Base-by-base conservation (phyloP, 2,888 invertebrate species). In the Bombyx huttoni region DNA sequence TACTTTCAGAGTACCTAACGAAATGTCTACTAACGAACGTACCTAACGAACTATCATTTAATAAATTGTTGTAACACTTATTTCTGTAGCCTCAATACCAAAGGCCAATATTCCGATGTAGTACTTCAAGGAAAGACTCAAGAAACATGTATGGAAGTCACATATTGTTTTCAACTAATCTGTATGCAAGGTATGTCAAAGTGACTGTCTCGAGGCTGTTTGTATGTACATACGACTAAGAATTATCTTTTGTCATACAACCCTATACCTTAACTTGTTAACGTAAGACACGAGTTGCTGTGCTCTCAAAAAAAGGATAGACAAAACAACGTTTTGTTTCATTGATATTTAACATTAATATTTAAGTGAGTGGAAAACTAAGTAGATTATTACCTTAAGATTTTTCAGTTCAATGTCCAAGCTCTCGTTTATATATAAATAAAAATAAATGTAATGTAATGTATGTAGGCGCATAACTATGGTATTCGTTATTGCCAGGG, bases 161-260 rank as follows among this genome's bases (percentile, higher is more conserved):
- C 70, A 67, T 61, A 49, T 58, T 51, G 76, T 75, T 65, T 64
- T 61, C 57, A 47, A 52, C 58, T 67, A 61, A 77, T 78, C 77
- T 63, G 76, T 76, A 78, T 78, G 75, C 78, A 65, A 64, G 63
- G 56, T 53, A 58, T 52, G 62, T 55, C 63, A 48, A 55, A 53
- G 53, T 63, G 65, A 64, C 61, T 65, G 61, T 58, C 62, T 61
- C 61, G 59, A 60, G 54, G 51, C 54, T 53, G 49, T 53, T 57
- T 51, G 50, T 49, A 53, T 33, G 13, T 13, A 33, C 47, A 48
- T 49, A 46, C 40, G 13, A 47, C 35, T 51, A 51, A 40, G 10
- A 45, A 51, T 47, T 50, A 52, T 51, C 46, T 13, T 9, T 9
- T 48, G 51, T n/a, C 52, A 52, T 13, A 14, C 51, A 14, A 52